These are phyloP conservation scores for Motacilla alba DNA, from an alignment of 2,113 vertebrate species.

Conservation along the genomic window DNA sequence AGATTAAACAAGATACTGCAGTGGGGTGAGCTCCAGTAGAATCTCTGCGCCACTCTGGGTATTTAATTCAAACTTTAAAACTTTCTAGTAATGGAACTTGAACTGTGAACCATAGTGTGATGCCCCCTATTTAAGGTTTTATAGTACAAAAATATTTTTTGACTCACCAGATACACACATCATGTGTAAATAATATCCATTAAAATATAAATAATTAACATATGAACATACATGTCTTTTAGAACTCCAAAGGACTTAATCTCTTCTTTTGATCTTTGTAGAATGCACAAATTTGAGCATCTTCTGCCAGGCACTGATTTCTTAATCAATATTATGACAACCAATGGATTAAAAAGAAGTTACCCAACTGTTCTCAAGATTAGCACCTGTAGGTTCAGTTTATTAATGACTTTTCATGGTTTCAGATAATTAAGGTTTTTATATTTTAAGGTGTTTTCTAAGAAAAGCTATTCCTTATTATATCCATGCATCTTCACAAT, in stretches of 20 bases:
- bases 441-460: background rate
- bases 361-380: conserved; percentile 55
- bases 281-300: conserved; percentile 66
- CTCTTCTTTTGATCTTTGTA: conserved; percentile 21
- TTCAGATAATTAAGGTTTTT: background rate
- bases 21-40: background rate
- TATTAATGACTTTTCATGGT: background rate
- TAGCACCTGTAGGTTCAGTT: conserved; percentile 74
- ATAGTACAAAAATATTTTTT: background rate
- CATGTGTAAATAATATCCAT: background rate
- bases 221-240: background rate
- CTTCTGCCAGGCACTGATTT: conserved; percentile 78
- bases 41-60: background rate
- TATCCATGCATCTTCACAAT: background rate
- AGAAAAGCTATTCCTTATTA: background rate
- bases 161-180: background rate
- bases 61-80: background rate
- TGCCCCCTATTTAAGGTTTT: background rate
- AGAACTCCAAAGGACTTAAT: background rate
- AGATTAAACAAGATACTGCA: background rate
- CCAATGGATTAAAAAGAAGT: conserved; percentile 75
- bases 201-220: background rate
- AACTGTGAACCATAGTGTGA: background rate
- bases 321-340: conserved; percentile 72
- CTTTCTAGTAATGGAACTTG: background rate